These are phyloP conservation scores for Poecilia wingei DNA, from an alignment of 2,797 vertebrate genomes.

Conservation along the genomic window DNA sequence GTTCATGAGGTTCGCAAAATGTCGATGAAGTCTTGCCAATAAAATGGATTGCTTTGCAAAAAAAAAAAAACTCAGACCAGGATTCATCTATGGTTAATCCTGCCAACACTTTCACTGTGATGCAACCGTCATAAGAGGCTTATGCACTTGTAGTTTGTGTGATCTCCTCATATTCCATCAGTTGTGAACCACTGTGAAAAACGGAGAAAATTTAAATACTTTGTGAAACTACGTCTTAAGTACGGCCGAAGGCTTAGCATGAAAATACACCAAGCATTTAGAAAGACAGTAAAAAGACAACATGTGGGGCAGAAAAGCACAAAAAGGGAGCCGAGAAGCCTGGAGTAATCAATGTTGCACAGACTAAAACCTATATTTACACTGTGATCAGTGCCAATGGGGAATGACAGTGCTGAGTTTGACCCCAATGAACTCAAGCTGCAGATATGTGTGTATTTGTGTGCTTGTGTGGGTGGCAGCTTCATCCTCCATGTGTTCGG, in stretches of 20 bases:
- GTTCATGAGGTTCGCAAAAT: slow-evolving; percentile 5
- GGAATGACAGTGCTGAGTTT: slow-evolving; percentile 50
- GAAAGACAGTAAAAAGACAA: slow-evolving; percentile 7
- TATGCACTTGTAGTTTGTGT: slow-evolving; percentile 38
- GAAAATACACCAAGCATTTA: neutral
- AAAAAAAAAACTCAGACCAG: slow-evolving; percentile 21
- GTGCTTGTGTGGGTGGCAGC: slow-evolving; percentile 53
- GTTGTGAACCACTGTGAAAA: slow-evolving; percentile 1
- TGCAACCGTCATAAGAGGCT: slow-evolving; percentile 48
- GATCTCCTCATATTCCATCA: slow-evolving; percentile 28
- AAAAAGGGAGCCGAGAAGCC: slow-evolving; percentile 4
- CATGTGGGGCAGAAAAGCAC: neutral
- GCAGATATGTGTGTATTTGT: slow-evolving; percentile 37
- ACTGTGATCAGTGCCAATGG: slow-evolving; percentile 37
- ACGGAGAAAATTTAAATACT: neutral
- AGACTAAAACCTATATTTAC: slow-evolving; percentile 59
- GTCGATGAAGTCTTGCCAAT: slow-evolving; percentile 1
- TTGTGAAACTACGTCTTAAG: neutral
- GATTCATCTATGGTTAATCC: slow-evolving; percentile 23
- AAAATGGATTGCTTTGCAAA: slow-evolving; percentile 22
- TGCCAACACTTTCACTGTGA: slow-evolving; percentile 31
- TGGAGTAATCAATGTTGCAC: slow-evolving; percentile 12
- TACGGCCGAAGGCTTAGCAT: neutral
- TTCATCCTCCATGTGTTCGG: slow-evolving; percentile 57
- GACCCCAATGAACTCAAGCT: slow-evolving; percentile 47